A percentile compares a stretch with the other conserved stretches of the same genome.
Conservation (phyloP, 2,797 vertebrate species). For the Myotis myotis region DNA sequence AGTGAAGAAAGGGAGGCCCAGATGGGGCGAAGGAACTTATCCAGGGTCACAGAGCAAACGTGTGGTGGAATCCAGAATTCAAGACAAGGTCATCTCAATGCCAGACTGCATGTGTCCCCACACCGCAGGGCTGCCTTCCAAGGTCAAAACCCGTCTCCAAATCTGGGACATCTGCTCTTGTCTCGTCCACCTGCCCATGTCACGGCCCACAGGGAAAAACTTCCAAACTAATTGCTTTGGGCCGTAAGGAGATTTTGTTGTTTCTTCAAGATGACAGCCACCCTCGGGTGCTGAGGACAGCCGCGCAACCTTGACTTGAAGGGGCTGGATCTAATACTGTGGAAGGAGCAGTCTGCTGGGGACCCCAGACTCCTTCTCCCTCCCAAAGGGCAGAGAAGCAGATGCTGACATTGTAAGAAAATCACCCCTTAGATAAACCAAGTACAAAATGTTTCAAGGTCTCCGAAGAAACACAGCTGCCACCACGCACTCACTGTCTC, state of each 20-base stretch:
- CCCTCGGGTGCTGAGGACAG: slow-evolving; percentile 14
- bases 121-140: background rate
- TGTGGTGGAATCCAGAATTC: background rate
- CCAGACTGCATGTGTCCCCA: background rate
- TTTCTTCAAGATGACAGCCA: slow-evolving; percentile 36
- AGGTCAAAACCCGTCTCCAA: slow-evolving; percentile 27
- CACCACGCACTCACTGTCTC: background rate
- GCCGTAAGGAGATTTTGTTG: slow-evolving; percentile 22
- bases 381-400: slow-evolving; percentile 24
- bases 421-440: slow-evolving; percentile 23
- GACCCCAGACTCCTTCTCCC: background rate
- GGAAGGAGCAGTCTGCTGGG: background rate
- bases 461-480: background rate
- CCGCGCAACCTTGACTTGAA: slow-evolving; percentile 32
- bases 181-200: background rate
- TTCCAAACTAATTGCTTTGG: slow-evolving; percentile 48
- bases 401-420: slow-evolving; percentile 30
- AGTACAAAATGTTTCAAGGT: slow-evolving; percentile 47
- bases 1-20: background rate
- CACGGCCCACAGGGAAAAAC: slow-evolving; percentile 43
- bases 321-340: slow-evolving; percentile 46
- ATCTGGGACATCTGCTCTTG: slow-evolving; percentile 56
- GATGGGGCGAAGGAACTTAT: background rate
- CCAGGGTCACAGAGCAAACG: background rate
- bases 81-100: background rate